These are phyloP conservation scores for Trilocha varians DNA, from an alignment of 2,888 invertebrate species.

Conservation along the genomic window DNA sequence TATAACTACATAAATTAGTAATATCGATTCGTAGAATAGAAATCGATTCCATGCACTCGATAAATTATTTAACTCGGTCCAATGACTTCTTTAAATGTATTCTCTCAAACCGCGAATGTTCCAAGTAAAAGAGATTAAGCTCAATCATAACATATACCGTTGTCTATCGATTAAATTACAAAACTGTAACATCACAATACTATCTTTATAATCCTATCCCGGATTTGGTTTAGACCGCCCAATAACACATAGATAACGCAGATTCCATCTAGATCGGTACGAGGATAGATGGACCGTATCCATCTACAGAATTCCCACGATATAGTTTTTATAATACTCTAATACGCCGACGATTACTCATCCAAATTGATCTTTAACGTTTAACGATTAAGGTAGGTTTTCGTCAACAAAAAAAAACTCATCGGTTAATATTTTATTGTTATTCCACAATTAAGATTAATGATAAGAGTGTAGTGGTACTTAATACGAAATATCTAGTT, in stretches of 20 bases:
- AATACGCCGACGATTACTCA: conserved; percentile 53
- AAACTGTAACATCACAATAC: too few species aligned
- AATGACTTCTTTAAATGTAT: too few species aligned
- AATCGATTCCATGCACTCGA: too few species aligned
- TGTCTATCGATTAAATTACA: background rate
- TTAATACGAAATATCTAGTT: conserved; percentile 68
- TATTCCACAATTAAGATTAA: conserved; percentile 72
- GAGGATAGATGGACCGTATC: conserved; percentile 43
- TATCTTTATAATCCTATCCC: background rate
- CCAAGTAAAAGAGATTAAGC: too few species aligned
- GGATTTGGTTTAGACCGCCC: conserved; percentile 18
- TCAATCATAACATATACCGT: too few species aligned
- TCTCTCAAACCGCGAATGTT: too few species aligned
- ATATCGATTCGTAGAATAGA: too few species aligned
- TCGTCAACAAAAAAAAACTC: conserved; percentile 29
- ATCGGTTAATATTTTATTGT: conserved; percentile 67
- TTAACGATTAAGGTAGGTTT: conserved; percentile 31
- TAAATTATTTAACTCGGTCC: too few species aligned
- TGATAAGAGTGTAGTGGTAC: conserved; percentile 69
- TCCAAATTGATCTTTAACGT: conserved; percentile 39
- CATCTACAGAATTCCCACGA: conserved; percentile 63
- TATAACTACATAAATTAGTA: too few species aligned
- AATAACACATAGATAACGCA: conserved; percentile 20
- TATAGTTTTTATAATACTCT: conserved; percentile 63
- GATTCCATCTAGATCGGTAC: conserved; percentile 24